phyloP scores from a whole-genome alignment of 1,140 invertebrate species.

The Lepidurus arcticus region DNA sequence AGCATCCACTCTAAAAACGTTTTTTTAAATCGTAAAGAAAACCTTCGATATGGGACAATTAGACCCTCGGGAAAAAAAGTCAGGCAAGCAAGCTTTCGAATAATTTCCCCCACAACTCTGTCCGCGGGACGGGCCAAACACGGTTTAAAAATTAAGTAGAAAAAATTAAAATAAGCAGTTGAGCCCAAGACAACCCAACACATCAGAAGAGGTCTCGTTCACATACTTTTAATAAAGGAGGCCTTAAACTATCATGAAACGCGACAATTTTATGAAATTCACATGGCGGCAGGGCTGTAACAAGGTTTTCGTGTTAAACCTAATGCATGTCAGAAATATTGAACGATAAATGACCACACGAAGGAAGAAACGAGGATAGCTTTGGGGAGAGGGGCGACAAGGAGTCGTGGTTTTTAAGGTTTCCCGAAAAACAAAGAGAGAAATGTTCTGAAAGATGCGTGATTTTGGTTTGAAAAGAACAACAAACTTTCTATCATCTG shows the following conservation, averaged over 20 bases:
- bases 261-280: background rate
- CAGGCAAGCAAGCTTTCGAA: background rate
- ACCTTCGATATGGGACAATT: background rate
- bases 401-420: background rate
- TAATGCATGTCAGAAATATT: background rate
- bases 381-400: background rate
- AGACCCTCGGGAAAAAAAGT: background rate
- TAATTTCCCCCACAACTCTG: background rate
- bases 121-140: constrained; percentile 5
- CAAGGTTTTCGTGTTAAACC: background rate
- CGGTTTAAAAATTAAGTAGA: constrained; percentile 5
- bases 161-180: background rate
- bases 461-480: background rate
- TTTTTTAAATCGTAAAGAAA: background rate
- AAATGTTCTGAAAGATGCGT: background rate
- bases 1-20: background rate
- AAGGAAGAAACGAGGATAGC: background rate
- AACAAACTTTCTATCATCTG: background rate
- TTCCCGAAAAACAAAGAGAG: background rate
- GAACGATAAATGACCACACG: background rate
- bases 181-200: background rate
- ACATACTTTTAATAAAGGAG: background rate
- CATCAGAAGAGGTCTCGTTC: background rate
- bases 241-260: constrained; percentile 6
- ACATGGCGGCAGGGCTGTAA: constrained; percentile 6